Evolutionary conservation across 2,888 invertebrate genomes (phyloP).

Genomic region (Tipula vernalis): DNA sequence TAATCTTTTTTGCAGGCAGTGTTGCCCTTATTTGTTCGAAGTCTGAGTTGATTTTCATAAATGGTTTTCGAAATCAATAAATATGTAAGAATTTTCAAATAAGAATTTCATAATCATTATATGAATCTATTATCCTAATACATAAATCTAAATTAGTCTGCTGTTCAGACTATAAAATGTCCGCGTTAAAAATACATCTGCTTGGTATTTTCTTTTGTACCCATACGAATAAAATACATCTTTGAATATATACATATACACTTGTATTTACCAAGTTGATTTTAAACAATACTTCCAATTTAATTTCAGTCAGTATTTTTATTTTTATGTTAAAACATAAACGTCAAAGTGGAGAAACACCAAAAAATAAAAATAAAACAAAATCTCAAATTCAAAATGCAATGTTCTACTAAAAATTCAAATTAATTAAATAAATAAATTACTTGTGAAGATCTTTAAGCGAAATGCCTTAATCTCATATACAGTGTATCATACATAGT

Average conservation of each 20-base stretch:
- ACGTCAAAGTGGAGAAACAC: not conserved
- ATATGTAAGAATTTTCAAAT: too few relatives aligned
- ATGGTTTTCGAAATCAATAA: too few relatives aligned
- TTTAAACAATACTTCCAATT: not conserved
- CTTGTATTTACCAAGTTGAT: not conserved
- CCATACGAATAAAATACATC: not conserved
- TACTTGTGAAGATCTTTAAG: not conserved
- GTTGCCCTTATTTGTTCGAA: too few relatives aligned
- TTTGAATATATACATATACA: not conserved
- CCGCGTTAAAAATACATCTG: not conserved
- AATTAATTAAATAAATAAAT: not conserved
- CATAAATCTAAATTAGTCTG: too few relatives aligned
- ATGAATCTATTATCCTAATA: too few relatives aligned
- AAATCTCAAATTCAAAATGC: not conserved
- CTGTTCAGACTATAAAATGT: not conserved
- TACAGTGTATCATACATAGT: not conserved
- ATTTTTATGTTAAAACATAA: not conserved
- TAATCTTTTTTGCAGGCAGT: too few relatives aligned
- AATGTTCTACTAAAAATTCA: not conserved
- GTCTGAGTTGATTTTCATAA: too few relatives aligned
- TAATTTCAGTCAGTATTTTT: not conserved
- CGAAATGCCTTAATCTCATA: not conserved
- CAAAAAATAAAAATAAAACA: not conserved
- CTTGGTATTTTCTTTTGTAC: not conserved
- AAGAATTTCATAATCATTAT: too few relatives aligned